Evolutionary conservation across 2,888 invertebrate species (phyloP).

Genomic region (Hedychridium roseum): DNA sequence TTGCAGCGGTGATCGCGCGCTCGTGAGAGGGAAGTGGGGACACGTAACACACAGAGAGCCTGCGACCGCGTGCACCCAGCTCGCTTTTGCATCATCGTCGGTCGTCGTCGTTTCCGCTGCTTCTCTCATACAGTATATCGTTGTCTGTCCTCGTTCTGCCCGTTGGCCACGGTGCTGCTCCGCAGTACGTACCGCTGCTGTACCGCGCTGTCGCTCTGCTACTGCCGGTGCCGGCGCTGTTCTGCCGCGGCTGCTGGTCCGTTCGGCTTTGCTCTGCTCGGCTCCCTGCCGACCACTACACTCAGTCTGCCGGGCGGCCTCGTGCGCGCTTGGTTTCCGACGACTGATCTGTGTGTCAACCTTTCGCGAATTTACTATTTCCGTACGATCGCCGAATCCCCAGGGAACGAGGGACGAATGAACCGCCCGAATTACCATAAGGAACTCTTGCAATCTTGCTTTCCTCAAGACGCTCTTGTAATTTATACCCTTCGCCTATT

Average conservation of each 20-base stretch:
- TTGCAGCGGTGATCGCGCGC: constrained; percentile 33
- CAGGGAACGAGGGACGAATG: neutral
- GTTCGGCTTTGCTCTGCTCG: constrained; percentile 25
- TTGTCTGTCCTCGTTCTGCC: neutral
- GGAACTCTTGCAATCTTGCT: too few relatives aligned
- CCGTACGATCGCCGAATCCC: constrained; percentile 4
- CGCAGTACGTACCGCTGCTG: constrained; percentile 33
- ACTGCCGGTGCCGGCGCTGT: constrained; percentile 27
- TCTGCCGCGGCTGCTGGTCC: too few relatives aligned
- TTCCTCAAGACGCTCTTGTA: too few relatives aligned
- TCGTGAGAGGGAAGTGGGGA: constrained; percentile 44
- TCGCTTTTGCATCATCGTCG: constrained; percentile 43
- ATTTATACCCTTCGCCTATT: too few relatives aligned
- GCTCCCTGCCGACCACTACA: constrained; percentile 33
- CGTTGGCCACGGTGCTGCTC: constrained; percentile 33
- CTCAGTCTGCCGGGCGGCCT: constrained; percentile 47
- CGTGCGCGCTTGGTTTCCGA: constrained; percentile 43
- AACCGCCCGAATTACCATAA: too few relatives aligned
- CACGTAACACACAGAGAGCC: constrained; percentile 31
- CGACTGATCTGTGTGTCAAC: constrained; percentile 24
- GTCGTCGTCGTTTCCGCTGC: too few relatives aligned
- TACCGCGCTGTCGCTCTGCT: constrained; percentile 24
- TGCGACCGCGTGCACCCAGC: constrained; percentile 41
- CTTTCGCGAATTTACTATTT: constrained; percentile 12
- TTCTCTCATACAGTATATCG: neutral